A percentile compares a stretch with the other conserved stretches of the same genome.
Evolutionary conservation across 2,888 invertebrate species (phyloP).

Genomic region (Endomychus coccineus): DNA sequence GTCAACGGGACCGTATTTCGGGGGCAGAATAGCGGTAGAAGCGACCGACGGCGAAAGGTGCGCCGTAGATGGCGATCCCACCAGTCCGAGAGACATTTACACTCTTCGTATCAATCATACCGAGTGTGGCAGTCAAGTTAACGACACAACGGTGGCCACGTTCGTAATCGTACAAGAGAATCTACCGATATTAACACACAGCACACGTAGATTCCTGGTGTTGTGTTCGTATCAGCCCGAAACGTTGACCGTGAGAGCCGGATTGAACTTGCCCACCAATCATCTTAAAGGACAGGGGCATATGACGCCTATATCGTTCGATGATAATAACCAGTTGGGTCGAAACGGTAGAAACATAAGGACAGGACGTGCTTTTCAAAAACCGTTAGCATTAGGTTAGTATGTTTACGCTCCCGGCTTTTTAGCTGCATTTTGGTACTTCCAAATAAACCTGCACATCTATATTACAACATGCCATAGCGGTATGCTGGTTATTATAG

Average conservation of each 20-base stretch:
- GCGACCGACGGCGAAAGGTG: slow-evolving; percentile 65
- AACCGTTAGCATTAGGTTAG: slow-evolving; percentile 40
- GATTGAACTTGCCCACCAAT: slow-evolving; percentile 61
- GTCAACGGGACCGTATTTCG: slow-evolving; percentile 74
- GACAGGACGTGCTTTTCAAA: slow-evolving; percentile 33
- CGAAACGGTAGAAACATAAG: slow-evolving; percentile 33
- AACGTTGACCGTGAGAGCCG: slow-evolving; percentile 72
- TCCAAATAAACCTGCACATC: no score
- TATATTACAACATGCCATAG: no score
- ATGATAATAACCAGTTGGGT: slow-evolving; percentile 31
- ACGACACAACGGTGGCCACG: slow-evolving; percentile 72
- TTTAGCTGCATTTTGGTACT: no score
- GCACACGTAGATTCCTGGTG: slow-evolving; percentile 67
- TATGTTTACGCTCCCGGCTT: neutral
- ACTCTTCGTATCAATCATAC: slow-evolving; percentile 67
- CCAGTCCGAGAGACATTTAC: slow-evolving; percentile 65
- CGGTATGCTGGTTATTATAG: no score
- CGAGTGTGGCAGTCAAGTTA: slow-evolving; percentile 57
- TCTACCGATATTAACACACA: slow-evolving; percentile 70
- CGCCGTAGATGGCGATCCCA: slow-evolving; percentile 65
- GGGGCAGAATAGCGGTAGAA: slow-evolving; percentile 69
- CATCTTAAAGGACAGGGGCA: slow-evolving; percentile 47
- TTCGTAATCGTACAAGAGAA: slow-evolving; percentile 80
- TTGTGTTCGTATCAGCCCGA: slow-evolving; percentile 77
- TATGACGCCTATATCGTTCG: slow-evolving; percentile 34